Evolutionary conservation across 2,888 invertebrate genomes (phyloP), one percentile per base, ranked within the genome.

Genomic region (Ochropleura leucogaster): DNA sequence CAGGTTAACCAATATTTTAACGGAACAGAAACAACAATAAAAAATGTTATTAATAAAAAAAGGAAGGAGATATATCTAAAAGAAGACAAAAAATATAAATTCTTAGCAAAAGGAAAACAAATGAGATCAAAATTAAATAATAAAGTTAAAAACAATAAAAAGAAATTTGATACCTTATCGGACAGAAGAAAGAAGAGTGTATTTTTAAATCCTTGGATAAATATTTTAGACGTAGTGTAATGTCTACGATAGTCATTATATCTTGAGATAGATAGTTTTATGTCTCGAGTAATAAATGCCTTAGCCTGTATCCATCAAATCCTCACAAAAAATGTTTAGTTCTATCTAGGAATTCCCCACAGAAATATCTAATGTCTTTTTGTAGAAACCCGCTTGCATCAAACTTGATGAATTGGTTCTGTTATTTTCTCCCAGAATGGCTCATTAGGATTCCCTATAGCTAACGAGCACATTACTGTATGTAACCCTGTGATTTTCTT

Each of bases 401-500:
- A 44, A 60, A 6, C 16, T 77, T 12, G 20, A 47, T 44, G 42
- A 47, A 20, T 76, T 76, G 55, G 10, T 74, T 81, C 5, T 9
- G 30, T 30, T 30, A 1, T 30, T 1, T 30, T 30, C 30, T 30
- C 30, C 30, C 30, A 30, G 30, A 30, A 2, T 30, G 30, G 30
- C 30, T 30, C 30, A 30, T 30, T 30, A 30, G 30, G 30, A 77
- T 77, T 51, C 0, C 5, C 3, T 30, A 30, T 30, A 30, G 30
- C 30, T 30, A 49, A 63, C 73, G 44, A 73, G 49, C 49, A 16
- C 49, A 72, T 49, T 62, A 78, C 51, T 49, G 53, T 60, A 59
- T 60, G 42, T 42, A 51, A 77, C 68, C 30, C n/a, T 82, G 40
- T 64, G 30, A 76, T 78, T 63, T 77, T 62, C n/a, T 63, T 67